Conservation (phyloP, 2,113 vertebrate genomes). For the Gracilinanus agilis region DNA sequence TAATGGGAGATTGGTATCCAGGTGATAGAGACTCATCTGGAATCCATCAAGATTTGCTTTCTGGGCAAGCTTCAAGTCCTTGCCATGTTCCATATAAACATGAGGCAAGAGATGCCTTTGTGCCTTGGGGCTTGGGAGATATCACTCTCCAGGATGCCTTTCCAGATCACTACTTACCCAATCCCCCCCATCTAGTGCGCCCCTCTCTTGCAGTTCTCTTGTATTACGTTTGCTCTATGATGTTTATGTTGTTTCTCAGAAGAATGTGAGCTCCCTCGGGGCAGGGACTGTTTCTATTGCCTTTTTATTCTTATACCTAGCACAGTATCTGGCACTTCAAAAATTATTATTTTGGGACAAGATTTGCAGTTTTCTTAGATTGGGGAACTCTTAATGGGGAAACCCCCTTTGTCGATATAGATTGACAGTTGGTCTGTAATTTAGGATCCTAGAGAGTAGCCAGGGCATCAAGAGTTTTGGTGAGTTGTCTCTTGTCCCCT, state of each 20-base stretch:
- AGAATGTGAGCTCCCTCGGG: neutral
- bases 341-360: neutral
- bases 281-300: neutral
- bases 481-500: neutral
- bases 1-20: neutral
- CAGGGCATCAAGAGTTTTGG: accelerated
- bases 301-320: neutral
- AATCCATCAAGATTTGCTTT: neutral
- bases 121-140: neutral
- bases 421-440: neutral
- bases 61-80: neutral
- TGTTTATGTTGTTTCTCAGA: neutral
- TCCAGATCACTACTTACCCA: neutral
- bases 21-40: neutral
- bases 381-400: neutral
- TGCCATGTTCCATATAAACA: neutral
- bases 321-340: neutral
- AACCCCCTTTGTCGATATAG: neutral
- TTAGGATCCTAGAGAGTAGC: neutral
- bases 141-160: neutral
- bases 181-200: neutral
- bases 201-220: neutral
- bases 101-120: neutral
- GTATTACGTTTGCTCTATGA: neutral
- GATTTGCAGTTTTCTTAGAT: neutral